Percentiles rank a stretch among this genome's conserved stretches.
phyloP scores from a whole-genome alignment of 92 coral and sea anemone species.

The Parazoanthus atlanticus region DNA sequence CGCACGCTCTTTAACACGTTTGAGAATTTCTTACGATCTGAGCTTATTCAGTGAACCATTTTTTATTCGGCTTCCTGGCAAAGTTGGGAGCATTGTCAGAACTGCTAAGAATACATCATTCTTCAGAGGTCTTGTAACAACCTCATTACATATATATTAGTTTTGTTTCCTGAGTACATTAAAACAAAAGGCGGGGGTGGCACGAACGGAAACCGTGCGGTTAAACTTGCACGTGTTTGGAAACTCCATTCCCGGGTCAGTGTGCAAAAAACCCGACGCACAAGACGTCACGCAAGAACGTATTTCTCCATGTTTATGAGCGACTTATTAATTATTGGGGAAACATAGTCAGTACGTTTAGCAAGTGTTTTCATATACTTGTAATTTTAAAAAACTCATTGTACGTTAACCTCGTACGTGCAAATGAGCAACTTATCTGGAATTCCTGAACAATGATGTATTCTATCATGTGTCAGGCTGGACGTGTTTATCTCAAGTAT shows the following conservation, averaged over 20 bases:
- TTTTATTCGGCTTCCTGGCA: no score
- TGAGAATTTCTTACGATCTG: no score
- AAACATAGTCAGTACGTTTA: not conserved
- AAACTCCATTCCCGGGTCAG: not conserved
- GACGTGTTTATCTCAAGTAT: constrained; percentile 23
- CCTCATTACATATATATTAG: not conserved
- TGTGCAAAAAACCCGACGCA: not conserved
- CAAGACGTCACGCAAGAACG: not conserved
- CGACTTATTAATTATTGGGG: not conserved
- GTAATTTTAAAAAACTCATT: not conserved
- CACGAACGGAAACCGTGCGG: not conserved
- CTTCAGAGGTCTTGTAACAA: no score
- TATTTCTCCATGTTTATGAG: not conserved
- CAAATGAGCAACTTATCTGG: not conserved
- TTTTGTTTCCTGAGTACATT: not conserved
- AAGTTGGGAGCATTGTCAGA: no score
- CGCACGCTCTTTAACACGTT: no score
- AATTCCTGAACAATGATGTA: constrained; percentile 38
- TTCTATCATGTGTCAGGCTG: not conserved
- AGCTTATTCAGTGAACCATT: no score
- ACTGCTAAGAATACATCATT: no score
- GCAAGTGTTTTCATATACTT: not conserved
- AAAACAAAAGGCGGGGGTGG: not conserved
- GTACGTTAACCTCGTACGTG: constrained; percentile 14
- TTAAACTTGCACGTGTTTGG: not conserved